Conservation (phyloP, 2,113 vertebrate genomes). For the Gallinago undulata region DNA sequence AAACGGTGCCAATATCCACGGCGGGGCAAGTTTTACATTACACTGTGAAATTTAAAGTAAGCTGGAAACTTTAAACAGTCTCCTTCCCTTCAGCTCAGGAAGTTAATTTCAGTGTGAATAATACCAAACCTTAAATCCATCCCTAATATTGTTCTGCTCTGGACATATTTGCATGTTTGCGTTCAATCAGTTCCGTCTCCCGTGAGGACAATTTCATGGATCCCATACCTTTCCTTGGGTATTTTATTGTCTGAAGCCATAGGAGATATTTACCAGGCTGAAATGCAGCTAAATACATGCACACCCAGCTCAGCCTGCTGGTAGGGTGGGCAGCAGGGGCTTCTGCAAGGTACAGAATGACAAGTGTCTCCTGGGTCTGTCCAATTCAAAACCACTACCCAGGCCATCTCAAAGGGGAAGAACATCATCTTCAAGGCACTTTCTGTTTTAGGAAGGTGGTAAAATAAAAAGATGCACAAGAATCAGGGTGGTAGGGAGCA, state of each 20-base stretch:
- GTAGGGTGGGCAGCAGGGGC: background rate
- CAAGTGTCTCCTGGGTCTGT: background rate
- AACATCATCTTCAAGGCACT: background rate
- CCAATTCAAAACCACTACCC: background rate
- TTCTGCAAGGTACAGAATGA: background rate
- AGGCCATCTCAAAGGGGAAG: background rate
- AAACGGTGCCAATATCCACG: background rate
- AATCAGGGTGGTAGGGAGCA: background rate
- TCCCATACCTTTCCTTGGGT: background rate
- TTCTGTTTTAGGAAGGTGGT: background rate
- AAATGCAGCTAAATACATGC: background rate
- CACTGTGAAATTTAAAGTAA: background rate
- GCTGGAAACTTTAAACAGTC: background rate
- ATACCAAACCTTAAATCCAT: background rate
- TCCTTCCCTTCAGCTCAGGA: background rate
- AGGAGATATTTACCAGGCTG: background rate
- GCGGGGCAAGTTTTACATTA: slow-evolving; percentile 8
- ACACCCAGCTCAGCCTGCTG: background rate
- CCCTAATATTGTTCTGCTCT: background rate
- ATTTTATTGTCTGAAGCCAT: background rate
- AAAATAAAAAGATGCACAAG: background rate
- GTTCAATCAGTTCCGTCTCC: background rate
- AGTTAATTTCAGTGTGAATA: background rate
- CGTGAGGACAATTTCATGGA: background rate
- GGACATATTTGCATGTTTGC: background rate